Evolutionary conservation across 2,888 invertebrate genomes (phyloP), one percentile per base, ranked within the genome.

Genomic region (Cantharis flavilabris): DNA sequence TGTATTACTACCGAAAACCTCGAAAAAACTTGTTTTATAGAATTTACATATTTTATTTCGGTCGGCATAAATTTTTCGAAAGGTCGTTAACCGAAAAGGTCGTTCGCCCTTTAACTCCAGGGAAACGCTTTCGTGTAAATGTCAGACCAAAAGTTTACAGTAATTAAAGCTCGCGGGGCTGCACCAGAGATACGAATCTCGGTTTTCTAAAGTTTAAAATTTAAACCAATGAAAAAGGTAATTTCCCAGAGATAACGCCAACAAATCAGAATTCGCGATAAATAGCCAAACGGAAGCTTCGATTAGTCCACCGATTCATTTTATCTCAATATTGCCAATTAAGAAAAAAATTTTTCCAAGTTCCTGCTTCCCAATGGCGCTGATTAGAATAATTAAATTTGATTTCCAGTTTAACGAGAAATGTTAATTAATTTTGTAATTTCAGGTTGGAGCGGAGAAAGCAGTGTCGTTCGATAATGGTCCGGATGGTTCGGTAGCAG

Each of bases 391-490:
- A 16, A 16, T 16, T 16, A 16, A 16, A 16, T 16, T 16, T 16
- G 16, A 1, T 16, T 16, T 16, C 1, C 16, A 16, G 16, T 1
- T 16, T 16, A 16, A 16, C 16, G 16, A 16, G 16, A 16, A 16
- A 49, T 49, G n/a, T 18, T 20, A 64, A 64, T 69, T n/a, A 78
- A 18, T 73, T 75, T 82, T 82, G 73, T 82, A 81, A 74, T 91
- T 91, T 7, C 88, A 97, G 97, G 94, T 96, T 81, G 92, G 92
- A 84, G 97, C 97, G n/a, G 98, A 98, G 88, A 93, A 94, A 82
- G 92, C 93, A 81, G 98, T 98, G 0, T 96, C 97, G 0, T 98
- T 97, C 89, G 98, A 98, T 89, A 98, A 98, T 88, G 98, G 98
- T 14, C 90, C 96, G 80, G 98, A 98, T 88, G 98, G 98, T 18